Conservation (phyloP, 2,888 invertebrate genomes). For the Seladonia tumulorum region DNA sequence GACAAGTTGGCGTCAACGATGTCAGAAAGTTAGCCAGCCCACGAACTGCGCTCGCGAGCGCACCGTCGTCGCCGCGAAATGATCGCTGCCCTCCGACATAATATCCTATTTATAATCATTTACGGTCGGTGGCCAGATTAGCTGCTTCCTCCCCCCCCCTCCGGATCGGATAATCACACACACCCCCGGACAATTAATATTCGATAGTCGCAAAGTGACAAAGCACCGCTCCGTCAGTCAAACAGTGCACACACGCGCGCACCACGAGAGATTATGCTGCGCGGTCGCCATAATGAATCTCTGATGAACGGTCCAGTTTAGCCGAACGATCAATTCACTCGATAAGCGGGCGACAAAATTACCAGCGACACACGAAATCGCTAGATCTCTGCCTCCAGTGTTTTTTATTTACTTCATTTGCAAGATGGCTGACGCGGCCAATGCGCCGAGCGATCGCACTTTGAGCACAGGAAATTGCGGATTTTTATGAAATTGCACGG, state of each 20-base stretch:
- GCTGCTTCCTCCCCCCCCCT: slow-evolving; percentile 13
- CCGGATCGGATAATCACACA: slow-evolving; percentile 44
- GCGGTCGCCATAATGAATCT: slow-evolving; percentile 23
- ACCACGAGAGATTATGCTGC: slow-evolving; percentile 31
- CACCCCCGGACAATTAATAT: slow-evolving; percentile 52
- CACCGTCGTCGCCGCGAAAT: background rate
- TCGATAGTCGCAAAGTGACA: slow-evolving; percentile 59
- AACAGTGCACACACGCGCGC: slow-evolving; percentile 7
- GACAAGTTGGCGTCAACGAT: slow-evolving; percentile 12
- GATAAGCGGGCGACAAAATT: background rate
- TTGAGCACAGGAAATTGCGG: background rate
- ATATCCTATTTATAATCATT: slow-evolving; percentile 62
- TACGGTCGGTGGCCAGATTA: slow-evolving; percentile 44
- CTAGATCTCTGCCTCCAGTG: background rate
- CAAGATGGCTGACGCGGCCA: background rate
- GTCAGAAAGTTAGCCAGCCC: slow-evolving; percentile 40
- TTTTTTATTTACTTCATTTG: background rate
- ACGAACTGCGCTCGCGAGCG: background rate
- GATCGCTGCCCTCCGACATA: slow-evolving; percentile 33
- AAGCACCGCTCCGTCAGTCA: slow-evolving; percentile 39
- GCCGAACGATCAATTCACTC: background rate
- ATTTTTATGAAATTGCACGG: background rate
- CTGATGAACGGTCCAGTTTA: slow-evolving; percentile 27
- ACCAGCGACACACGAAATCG: background rate
- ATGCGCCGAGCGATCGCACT: background rate